Percentiles rank a stretch among this genome's conserved stretches.
Evolutionary conservation across 1,140 invertebrate genomes (phyloP).

Genomic region (Episyrphus balteatus): DNA sequence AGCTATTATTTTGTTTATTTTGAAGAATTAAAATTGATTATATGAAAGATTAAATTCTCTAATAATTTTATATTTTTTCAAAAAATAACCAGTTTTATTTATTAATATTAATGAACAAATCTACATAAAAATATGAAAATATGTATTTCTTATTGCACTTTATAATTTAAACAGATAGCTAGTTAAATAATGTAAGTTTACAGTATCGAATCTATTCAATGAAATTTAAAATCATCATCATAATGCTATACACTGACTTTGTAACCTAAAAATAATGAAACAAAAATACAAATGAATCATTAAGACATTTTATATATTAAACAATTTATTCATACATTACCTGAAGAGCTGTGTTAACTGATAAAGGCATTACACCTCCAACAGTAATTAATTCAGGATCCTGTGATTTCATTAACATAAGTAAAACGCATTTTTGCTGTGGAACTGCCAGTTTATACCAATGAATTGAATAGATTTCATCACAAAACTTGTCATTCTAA

Average conservation of each 20-base stretch:
- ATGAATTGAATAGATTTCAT: conserved; percentile 16
- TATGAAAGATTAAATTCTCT: too few species aligned
- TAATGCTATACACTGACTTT: conserved; percentile 22
- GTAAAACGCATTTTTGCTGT: conserved; percentile 10
- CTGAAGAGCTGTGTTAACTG: conserved; percentile 14
- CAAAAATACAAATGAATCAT: background rate
- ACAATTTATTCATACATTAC: conserved; percentile 2
- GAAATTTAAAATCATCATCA: conserved; percentile 22
- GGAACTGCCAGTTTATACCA: conserved; percentile 11
- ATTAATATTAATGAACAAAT: too few species aligned
- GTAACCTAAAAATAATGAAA: conserved; percentile 9
- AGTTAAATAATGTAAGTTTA: too few species aligned
- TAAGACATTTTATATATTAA: background rate
- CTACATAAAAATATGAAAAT: too few species aligned
- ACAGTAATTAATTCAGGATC: conserved; percentile 6
- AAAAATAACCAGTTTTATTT: too few species aligned
- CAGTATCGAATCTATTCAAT: conserved; percentile 6
- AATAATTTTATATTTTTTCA: too few species aligned
- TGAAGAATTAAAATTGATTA: too few species aligned
- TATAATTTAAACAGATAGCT: too few species aligned
- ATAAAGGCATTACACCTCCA: conserved; percentile 12
- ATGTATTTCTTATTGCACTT: too few species aligned
- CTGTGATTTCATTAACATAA: conserved; percentile 15
- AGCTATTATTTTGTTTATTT: too few species aligned
- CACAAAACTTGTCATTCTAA: conserved; percentile 9